Base-by-base conservation (phyloP, 2,113 vertebrate genomes). In the Pandion haliaetus region DNA sequence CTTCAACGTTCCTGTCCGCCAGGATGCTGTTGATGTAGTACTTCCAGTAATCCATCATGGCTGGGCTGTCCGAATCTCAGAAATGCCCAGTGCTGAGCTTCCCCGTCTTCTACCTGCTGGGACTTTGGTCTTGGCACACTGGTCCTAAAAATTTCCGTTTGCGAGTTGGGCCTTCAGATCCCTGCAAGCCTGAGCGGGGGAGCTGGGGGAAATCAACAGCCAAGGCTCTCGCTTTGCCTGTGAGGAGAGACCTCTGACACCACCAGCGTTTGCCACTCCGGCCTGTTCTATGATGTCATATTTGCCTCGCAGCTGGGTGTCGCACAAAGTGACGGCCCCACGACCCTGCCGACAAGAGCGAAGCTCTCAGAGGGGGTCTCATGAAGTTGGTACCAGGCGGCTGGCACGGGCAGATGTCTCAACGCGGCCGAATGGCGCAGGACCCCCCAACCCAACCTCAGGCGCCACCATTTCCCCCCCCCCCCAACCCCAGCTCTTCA, bases 1-100 rank as follows among this genome's bases (percentile, higher is more conserved):
- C 97, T 77, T 98, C 96, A 52, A 97, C 61, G 18, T 96, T 93
- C 91, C 94, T 97, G 88, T 98, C 98, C 13, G 89, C 94, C 88
- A 98, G 67, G 49, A 96, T 86, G 38, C 82, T 95, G 7, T 90
- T 97, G 82, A 97, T 94, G 57, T 97, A 97, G 58, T 67, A 78
- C 76, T 95, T 98, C 93, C 95, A 98, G 87, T 96, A 97, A 57
- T 86, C 85, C 98, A 97, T 98, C 12, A 47, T 47, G 58, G 5
- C 29, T 5, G 2, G 14, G 19, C 34, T 55, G 20, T 36, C 71
- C 2, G 5, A 34, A 72, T n/a, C 69, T 81, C 45, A 23, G 66
- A 72, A 95, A 84, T n/a, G 28, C 28, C 36, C 45, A 65, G 6
- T 3, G 8, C 29, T 1, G 5, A 79, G 8, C 26, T 32, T 59